Percentiles rank a stretch among this genome's conserved stretches.
Evolutionary conservation across 1,140 invertebrate species (phyloP).

Genomic region (Gryllus bimaculatus): DNA sequence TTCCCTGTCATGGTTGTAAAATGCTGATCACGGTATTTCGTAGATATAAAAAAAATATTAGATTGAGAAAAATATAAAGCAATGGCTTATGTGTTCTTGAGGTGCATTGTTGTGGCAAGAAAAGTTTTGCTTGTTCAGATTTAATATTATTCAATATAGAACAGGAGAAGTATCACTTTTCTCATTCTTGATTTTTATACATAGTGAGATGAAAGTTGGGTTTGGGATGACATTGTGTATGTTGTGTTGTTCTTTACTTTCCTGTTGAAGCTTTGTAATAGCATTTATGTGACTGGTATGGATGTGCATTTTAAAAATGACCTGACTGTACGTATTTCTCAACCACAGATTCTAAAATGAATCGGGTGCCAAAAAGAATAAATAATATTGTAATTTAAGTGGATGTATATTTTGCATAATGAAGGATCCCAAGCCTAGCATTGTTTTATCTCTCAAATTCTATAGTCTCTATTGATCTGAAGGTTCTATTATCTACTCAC

Average conservation of each 20-base stretch:
- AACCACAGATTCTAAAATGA: conserved; percentile 14
- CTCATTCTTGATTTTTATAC: conserved; percentile 16
- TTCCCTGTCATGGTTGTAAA: conserved; percentile 12
- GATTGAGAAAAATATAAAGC: conserved; percentile 18
- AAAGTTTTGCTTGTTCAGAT: conserved; percentile 15
- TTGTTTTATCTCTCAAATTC: conserved; percentile 11
- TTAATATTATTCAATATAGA: conserved; percentile 14
- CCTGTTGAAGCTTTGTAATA: background rate
- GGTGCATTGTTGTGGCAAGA: conserved; percentile 21
- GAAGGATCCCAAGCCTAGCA: conserved; percentile 12
- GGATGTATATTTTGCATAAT: conserved; percentile 1
- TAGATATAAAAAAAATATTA: conserved; percentile 20
- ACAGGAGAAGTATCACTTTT: conserved; percentile 10
- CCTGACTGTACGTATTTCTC: conserved; percentile 3
- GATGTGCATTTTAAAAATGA: conserved; percentile 1
- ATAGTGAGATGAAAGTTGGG: conserved; percentile 12
- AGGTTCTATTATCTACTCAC: conserved; percentile 6
- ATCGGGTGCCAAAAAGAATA: conserved; percentile 6
- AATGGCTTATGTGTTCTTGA: conserved; percentile 24
- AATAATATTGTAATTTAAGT: background rate
- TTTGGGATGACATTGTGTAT: conserved; percentile 11
- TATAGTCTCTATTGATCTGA: conserved; percentile 8
- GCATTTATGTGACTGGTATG: background rate
- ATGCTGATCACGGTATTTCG: conserved; percentile 18
- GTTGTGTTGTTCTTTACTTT: conserved; percentile 6